phyloP scores from a whole-genome alignment of 2,888 invertebrate genomes.

The Aplocera efformata region DNA sequence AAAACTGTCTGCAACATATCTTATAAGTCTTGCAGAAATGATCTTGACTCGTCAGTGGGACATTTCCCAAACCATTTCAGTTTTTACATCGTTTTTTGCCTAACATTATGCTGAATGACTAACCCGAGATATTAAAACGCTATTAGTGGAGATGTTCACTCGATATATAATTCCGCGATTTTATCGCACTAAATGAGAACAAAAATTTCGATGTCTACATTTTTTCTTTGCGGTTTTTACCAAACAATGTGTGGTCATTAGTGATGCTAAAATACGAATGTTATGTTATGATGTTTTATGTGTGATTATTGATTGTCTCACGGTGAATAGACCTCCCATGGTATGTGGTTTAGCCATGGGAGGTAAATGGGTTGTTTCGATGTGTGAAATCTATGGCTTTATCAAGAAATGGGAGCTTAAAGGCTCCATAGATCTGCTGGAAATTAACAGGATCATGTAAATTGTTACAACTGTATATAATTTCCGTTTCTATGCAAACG shows the following conservation, averaged over 20 bases:
- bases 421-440: too few relatives aligned
- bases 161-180: conserved; percentile 69
- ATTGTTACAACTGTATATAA: too few relatives aligned
- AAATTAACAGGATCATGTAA: too few relatives aligned
- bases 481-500: too few relatives aligned
- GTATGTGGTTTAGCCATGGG: conserved; percentile 9
- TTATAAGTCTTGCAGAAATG: too few relatives aligned
- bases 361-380: conserved; percentile 5
- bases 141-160: conserved; percentile 67
- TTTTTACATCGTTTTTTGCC: conserved; percentile 42
- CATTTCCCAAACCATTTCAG: conserved; percentile 7
- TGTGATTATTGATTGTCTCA: conserved; percentile 32
- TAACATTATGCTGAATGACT: conserved; percentile 50
- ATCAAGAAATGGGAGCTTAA: too few relatives aligned
- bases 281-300: conserved; percentile 45
- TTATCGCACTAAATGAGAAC: conserved; percentile 71
- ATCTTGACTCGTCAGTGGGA: too few relatives aligned
- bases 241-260: conserved; percentile 60
- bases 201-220: conserved; percentile 66
- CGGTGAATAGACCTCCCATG: conserved; percentile 40
- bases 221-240: conserved; percentile 51
- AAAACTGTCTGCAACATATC: too few relatives aligned
- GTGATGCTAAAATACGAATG: conserved; percentile 33
- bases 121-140: conserved; percentile 73
- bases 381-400: too few relatives aligned